Evolutionary conservation across 2,888 invertebrate genomes (phyloP), one percentile per base, ranked within the genome.

Genomic region (Eurytoma adleriae): DNA sequence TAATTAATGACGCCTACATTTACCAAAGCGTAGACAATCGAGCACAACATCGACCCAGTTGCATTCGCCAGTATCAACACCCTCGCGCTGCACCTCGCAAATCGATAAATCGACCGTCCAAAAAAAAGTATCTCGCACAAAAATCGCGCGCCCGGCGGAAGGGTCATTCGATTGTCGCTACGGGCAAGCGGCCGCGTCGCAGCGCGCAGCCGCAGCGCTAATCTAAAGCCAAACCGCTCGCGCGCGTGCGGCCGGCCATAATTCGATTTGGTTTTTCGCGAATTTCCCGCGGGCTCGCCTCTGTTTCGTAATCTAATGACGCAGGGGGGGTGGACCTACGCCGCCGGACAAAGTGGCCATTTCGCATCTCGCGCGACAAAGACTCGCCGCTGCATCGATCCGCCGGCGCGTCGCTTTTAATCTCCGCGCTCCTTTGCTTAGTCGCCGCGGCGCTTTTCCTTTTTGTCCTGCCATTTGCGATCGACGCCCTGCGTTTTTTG

Each of bases 381-480:
- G 40, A 40, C 40, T 40, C 40, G 40, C 40, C n/a, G 54, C n/a
- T 16, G 4, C 14, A 14, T n/a, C n/a, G 54, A n/a, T n/a, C n/a
- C 54, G 3, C 62, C 27, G 54, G 67, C 48, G 20, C 52, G 76
- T 62, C 62, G 69, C 69, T 61, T 75, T 76, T 76, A 76, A 69
- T 68, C 61, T 68, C n/a, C n/a, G 10, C 50, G 27, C 48, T 40
- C 66, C 18, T 64, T 52, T 52, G 52, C 24, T 54, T 52, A 18
- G 24, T 20, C 16, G 7, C n/a, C 14, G 40, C 66, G 5, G 66
- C 52, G 20, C 18, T 24, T 50, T 54, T 14, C 20, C 27, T 14
- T 20, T 20, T 16, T 52, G 50, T n/a, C 30, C 16, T 70, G 14
- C 50, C 74, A 59, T 57, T 74, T 68, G 68, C 50, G 40, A 30